Conservation (phyloP, 2,113 vertebrate genomes). For the Perca flavescens region DNA sequence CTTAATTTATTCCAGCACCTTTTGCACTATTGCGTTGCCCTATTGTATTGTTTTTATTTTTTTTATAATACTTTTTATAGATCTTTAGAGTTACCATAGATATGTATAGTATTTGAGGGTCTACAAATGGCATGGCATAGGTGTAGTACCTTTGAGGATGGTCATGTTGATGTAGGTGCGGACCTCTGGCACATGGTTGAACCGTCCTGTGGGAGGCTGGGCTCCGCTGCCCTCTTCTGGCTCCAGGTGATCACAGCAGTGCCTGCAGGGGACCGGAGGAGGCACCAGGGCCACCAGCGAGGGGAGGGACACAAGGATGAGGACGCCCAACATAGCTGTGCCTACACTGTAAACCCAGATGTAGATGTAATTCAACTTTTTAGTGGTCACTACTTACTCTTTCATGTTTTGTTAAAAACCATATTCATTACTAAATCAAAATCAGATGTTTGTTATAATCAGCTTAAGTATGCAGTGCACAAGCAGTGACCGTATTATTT, state of each 20-base stretch:
- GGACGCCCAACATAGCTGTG: conserved; percentile 71
- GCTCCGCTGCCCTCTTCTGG: conserved; percentile 63
- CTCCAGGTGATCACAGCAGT: conserved; percentile 89
- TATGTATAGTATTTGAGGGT: neutral
- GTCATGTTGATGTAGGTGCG: conserved; percentile 94
- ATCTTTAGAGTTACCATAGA: too few species aligned
- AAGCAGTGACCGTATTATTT: too few species aligned
- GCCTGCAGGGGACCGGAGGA: conserved; percentile 80
- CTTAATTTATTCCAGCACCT: too few species aligned
- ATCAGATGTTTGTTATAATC: too few species aligned
- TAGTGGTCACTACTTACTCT: too few species aligned
- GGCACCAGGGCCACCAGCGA: conserved; percentile 70
- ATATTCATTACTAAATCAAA: too few species aligned
- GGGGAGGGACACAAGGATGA: conserved; percentile 64
- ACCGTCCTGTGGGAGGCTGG: neutral
- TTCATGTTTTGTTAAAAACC: too few species aligned
- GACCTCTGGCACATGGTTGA: conserved; percentile 84
- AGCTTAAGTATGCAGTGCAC: too few species aligned
- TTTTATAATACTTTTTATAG: too few species aligned
- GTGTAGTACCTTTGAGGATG: conserved; percentile 78
- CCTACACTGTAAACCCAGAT: conserved; percentile 29
- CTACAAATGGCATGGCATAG: neutral
- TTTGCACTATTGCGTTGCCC: too few species aligned
- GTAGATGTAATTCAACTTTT: too few species aligned
- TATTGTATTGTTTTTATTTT: too few species aligned